Percentiles rank a stretch among this genome's conserved stretches.
Evolutionary conservation across 2,113 vertebrate species (phyloP).

Genomic region (Mormoops blainvillei): DNA sequence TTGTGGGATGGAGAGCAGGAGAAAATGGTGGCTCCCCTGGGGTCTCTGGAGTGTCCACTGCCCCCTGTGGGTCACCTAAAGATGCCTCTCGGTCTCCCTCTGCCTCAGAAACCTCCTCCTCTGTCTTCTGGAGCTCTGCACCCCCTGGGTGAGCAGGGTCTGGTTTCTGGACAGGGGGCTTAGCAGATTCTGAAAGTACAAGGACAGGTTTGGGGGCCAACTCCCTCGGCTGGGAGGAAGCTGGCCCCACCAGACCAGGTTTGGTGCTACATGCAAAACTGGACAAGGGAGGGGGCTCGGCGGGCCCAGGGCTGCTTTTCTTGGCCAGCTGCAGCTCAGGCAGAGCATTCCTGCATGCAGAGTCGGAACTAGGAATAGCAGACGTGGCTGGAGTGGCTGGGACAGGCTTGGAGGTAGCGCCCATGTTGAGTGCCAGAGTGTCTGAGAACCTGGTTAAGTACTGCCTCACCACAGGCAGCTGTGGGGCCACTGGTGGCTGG

Average conservation of each 20-base stretch:
- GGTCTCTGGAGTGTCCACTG: no score
- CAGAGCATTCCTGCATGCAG: background rate
- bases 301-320: background rate
- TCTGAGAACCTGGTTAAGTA: background rate
- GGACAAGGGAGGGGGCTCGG: background rate
- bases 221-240: background rate
- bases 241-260: background rate
- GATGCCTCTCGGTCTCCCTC: background rate
- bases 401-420: background rate
- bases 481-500: background rate
- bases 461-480: background rate
- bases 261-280: background rate
- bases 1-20: rapidly evolving
- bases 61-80: background rate
- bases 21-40: background rate
- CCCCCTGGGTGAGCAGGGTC: background rate
- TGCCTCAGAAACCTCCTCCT: background rate
- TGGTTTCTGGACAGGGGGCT: background rate
- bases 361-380: background rate
- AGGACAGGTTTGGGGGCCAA: background rate
- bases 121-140: background rate
- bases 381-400: background rate
- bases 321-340: background rate
- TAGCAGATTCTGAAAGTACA: background rate
- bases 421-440: background rate